Evolutionary conservation across 1,140 invertebrate genomes (phyloP).

Genomic region (Hypothenemus hampei): DNA sequence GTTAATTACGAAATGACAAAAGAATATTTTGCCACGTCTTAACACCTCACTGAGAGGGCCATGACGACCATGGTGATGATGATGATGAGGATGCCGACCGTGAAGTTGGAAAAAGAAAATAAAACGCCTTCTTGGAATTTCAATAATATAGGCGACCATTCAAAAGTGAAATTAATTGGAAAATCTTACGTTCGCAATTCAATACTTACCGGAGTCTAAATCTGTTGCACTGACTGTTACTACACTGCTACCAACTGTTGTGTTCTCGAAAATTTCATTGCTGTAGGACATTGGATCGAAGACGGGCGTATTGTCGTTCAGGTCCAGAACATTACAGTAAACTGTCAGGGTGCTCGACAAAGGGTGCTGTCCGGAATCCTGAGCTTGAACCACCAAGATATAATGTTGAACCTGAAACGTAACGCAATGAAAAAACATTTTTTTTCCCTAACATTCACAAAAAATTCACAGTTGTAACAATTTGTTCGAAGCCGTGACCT

Average conservation of each 20-base stretch:
- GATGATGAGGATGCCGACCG: too few relatives aligned
- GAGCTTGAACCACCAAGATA: conserved; percentile 86
- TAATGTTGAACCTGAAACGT: conserved; percentile 85
- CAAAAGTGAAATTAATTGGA: neutral
- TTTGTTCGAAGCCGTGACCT: too few relatives aligned
- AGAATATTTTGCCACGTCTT: neutral
- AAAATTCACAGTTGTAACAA: too few relatives aligned
- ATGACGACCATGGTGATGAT: too few relatives aligned
- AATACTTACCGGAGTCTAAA: conserved; percentile 74
- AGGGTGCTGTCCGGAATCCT: conserved; percentile 80
- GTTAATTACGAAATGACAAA: too few relatives aligned
- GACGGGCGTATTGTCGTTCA: conserved; percentile 91
- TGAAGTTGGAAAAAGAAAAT: too few relatives aligned
- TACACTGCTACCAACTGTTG: conserved; percentile 70
- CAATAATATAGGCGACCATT: too few relatives aligned
- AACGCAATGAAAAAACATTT: too few relatives aligned
- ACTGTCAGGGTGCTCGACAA: conserved; percentile 88
- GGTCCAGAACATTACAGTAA: conserved; percentile 89
- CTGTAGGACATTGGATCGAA: conserved; percentile 88
- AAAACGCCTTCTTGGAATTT: too few relatives aligned
- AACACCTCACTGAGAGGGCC: neutral
- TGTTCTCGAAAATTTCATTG: conserved; percentile 83
- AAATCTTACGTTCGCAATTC: neutral
- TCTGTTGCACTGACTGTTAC: conserved; percentile 84
- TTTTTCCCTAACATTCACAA: too few relatives aligned